Conservation (phyloP, 53 echinoderm and acorn worm species). For the Stichopus horrens region DNA sequence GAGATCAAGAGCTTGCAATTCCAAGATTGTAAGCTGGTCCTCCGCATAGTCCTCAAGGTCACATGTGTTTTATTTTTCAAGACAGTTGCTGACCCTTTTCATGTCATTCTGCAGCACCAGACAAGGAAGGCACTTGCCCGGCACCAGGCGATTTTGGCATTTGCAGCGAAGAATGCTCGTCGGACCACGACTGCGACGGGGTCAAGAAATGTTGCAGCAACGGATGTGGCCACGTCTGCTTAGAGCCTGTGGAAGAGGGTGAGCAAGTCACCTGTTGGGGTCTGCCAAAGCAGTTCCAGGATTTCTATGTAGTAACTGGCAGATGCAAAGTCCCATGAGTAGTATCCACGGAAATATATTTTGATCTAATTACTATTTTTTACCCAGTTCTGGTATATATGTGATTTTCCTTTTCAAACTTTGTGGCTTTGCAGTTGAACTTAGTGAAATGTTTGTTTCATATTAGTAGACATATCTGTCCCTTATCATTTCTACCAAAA, state of each 20-base stretch:
- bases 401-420: no score
- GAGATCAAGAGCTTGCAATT: no score
- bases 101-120: background rate
- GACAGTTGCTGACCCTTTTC: no score
- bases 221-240: constrained; percentile 63
- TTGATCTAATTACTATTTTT: background rate
- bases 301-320: background rate
- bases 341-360: background rate
- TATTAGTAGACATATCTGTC: no score
- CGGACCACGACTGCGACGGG: constrained; percentile 19
- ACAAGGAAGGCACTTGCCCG: constrained; percentile 44
- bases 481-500: no score
- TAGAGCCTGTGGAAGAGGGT: constrained; percentile 46
- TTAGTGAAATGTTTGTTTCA: no score
- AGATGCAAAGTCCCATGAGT: background rate
- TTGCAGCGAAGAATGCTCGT: constrained; percentile 22
- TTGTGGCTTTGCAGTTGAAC: no score
- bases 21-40: no score
- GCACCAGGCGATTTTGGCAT: constrained; percentile 11
- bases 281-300: background rate
- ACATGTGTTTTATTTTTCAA: no score
- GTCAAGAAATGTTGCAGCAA: constrained; percentile 62
- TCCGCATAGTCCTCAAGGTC: no score
- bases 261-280: background rate
- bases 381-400: background rate